Conservation (phyloP, 2,797 vertebrate species). For the Lepus oiostolus region DNA sequence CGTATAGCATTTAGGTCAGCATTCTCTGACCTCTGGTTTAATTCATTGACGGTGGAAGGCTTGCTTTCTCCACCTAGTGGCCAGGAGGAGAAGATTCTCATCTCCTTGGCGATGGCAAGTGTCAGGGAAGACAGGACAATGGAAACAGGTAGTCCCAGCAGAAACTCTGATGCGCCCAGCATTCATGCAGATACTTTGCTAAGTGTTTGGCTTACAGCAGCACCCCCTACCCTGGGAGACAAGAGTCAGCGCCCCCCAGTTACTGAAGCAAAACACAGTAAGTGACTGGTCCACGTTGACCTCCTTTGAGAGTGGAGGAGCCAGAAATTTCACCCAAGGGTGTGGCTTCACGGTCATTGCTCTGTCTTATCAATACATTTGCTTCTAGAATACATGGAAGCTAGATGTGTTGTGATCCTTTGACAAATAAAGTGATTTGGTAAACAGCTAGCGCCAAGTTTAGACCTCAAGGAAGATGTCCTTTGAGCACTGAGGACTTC, state of each 20-base stretch:
- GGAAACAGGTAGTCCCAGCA: fast-evolving
- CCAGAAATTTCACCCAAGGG: background rate
- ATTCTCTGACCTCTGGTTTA: slow-evolving; percentile 42
- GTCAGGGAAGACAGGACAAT: background rate
- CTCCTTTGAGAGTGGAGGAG: background rate
- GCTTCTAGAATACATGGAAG: background rate
- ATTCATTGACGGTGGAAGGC: slow-evolving; percentile 83
- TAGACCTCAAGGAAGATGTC: background rate
- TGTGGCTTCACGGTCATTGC: background rate
- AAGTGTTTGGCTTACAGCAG: background rate
- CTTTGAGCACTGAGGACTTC: background rate
- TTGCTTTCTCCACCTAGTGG: slow-evolving; percentile 90
- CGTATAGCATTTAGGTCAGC: slow-evolving; percentile 80
- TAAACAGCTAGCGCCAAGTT: background rate
- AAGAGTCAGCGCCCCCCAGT: background rate
- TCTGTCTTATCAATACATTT: background rate
- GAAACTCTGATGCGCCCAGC: background rate
- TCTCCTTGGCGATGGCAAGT: background rate
- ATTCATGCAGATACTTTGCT: background rate
- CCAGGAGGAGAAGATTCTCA: slow-evolving; percentile 70
- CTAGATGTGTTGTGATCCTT: background rate
- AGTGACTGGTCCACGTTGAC: background rate
- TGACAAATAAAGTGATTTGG: background rate
- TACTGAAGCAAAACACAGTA: background rate
- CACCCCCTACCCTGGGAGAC: background rate